Conservation (phyloP, 2,888 invertebrate species). For the Synergus japonicus region DNA sequence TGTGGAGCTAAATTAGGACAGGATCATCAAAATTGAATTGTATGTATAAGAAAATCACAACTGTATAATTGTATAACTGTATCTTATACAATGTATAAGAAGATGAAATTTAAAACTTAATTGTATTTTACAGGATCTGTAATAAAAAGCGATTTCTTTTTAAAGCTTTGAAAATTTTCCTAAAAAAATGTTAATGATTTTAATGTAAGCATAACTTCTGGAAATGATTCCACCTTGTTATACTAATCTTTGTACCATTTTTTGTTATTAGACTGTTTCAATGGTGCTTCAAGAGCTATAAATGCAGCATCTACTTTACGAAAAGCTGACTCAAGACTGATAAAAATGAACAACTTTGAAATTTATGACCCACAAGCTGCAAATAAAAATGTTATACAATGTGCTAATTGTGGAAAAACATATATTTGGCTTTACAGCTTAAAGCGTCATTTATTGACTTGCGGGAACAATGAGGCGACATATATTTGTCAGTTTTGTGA, state of each 20-base stretch:
- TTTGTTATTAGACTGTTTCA: not conserved
- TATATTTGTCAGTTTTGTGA: slow-evolving; percentile 88
- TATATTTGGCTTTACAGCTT: slow-evolving; percentile 74
- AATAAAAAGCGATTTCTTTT: not conserved
- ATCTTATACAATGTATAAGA: no score
- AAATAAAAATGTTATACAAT: slow-evolving; percentile 47
- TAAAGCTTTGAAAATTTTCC: not conserved
- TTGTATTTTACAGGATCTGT: no score
- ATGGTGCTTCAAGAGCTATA: not conserved
- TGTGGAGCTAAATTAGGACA: slow-evolving; percentile 1
- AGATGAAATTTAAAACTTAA: no score
- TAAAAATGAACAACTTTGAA: not conserved
- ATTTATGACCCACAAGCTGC: not conserved
- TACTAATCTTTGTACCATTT: not conserved
- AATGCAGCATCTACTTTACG: not conserved
- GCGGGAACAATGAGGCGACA: slow-evolving; percentile 85
- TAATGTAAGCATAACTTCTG: not conserved
- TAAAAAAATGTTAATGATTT: not conserved
- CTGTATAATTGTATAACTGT: no score
- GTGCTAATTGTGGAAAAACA: slow-evolving; percentile 66
- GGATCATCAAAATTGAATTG: not conserved
- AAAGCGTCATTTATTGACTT: slow-evolving; percentile 70
- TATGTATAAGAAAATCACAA: not conserved
- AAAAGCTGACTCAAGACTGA: not conserved
- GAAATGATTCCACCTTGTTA: not conserved